Evolutionary conservation across 1,140 invertebrate species (phyloP).

Genomic region (Pseudomyrmex gracilis): DNA sequence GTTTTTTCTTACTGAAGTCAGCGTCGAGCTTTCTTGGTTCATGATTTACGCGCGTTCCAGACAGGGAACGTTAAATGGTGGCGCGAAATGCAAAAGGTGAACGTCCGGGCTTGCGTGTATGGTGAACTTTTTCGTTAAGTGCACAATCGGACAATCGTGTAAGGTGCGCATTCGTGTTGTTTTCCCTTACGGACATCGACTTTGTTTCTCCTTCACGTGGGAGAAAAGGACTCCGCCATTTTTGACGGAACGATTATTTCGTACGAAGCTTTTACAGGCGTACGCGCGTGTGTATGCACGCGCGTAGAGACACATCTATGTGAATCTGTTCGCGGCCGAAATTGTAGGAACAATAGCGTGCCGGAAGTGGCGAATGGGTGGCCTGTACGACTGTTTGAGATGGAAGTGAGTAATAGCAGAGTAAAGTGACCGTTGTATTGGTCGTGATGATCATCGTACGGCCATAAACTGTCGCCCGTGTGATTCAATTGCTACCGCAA

Average conservation of each 20-base stretch:
- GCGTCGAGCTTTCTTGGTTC: background rate
- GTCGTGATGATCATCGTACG: conserved; percentile 75
- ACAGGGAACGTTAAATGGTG: conserved; percentile 1
- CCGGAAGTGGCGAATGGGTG: conserved; percentile 70
- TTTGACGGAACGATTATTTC: conserved; percentile 1
- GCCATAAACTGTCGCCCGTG: conserved; percentile 75
- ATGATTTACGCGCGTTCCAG: background rate
- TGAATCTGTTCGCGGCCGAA: conserved; percentile 38
- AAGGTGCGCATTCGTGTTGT: background rate
- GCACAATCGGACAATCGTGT: conserved; percentile 14
- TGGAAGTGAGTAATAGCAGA: conserved; percentile 74
- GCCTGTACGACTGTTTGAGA: conserved; percentile 72
- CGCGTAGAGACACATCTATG: background rate
- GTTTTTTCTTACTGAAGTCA: background rate
- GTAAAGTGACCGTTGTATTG: conserved; percentile 76
- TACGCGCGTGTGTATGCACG: background rate
- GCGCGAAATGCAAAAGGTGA: conserved; percentile 50
- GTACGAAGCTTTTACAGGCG: background rate
- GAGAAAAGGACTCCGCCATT: conserved; percentile 20
- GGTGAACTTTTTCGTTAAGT: conserved; percentile 30
- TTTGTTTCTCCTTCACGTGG: conserved; percentile 34
- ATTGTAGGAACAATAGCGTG: conserved; percentile 54
- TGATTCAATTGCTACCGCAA: conserved; percentile 77
- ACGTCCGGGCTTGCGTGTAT: conserved; percentile 30
- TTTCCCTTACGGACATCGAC: background rate